Base-by-base conservation (phyloP, 1,140 invertebrate genomes). In the Drosophila nikananu region DNA sequence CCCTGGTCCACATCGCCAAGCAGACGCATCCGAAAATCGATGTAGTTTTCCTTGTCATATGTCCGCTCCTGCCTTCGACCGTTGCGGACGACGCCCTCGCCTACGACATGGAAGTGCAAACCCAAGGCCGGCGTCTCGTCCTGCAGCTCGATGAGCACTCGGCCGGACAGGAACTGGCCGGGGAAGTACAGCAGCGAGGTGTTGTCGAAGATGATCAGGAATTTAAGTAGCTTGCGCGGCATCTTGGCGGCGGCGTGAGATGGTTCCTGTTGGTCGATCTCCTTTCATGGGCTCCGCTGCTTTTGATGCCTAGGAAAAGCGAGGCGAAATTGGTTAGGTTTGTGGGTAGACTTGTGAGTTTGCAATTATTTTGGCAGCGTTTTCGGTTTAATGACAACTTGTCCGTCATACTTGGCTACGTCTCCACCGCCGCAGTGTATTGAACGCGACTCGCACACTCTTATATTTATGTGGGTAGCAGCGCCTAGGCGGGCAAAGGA, bases 161-260 rank as follows among this genome's bases (percentile, higher is more conserved):
- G 95, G 32, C 98, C 98, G 44, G 97, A 97, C 60, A 99, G 94
- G 93, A 98, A 98, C 92, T 98, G 95, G 32, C 98, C 97, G 48
- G 98, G 97, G 91, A 98, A 98, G 93, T 98, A 99, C 41, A 99
- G 93, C 35, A 98, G 94, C 80, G 97, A 98, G 37, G 97, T 97
- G 93, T 98, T 98, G 93, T 99, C 98, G 93, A 99, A 98, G 44
- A 98, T 95, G 84, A 99, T 98, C 25, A 98, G 94, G 94, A 99
- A 99, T 93, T 98, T 98, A 78, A 97, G 95, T 74, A 99, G 94
- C 94, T 98, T 98, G 83, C 96, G 94, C 61, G 97, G 96, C 96
- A 97, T 97, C 66, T 78, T 92, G 23, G 19, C 42, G 32, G 25
- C 19, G 49, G 49, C 17, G 37, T 42, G 35, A 7, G 37, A n/a